Conservation (phyloP, 2,797 vertebrate species). For the Telmatherina bonti region DNA sequence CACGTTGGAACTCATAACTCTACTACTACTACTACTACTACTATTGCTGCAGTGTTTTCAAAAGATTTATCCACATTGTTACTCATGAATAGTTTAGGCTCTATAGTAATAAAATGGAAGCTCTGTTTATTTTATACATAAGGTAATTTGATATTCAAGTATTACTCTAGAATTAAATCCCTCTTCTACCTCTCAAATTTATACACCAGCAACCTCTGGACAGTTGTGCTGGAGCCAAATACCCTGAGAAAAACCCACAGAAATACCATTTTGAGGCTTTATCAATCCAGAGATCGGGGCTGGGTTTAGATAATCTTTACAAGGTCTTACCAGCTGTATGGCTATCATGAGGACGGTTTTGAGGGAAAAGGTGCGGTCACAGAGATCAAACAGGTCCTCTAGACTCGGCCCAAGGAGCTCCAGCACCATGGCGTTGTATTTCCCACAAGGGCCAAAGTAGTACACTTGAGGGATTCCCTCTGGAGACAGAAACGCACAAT, state of each 20-base stretch:
- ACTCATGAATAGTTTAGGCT: conserved; percentile 4
- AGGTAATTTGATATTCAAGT: too few relatives aligned
- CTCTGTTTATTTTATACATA: neutral
- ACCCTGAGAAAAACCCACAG: too few relatives aligned
- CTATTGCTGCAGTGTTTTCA: conserved; percentile 4
- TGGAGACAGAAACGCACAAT: conserved; percentile 61
- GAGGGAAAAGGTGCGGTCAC: conserved; percentile 96
- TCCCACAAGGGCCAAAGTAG: conserved; percentile 98
- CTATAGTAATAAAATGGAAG: neutral
- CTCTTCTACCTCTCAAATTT: neutral
- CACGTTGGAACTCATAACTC: conserved; percentile 2
- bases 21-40: neutral
- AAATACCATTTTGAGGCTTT: neutral
- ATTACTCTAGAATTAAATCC: neutral
- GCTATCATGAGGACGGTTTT: conserved; percentile 99
- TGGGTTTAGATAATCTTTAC: neutral
- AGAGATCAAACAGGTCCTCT: conserved; percentile 98
- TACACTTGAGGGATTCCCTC: conserved; percentile 99
- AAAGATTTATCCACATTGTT: neutral
- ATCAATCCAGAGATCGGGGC: too few relatives aligned
- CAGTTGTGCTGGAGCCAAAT: neutral
- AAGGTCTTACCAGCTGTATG: conserved; percentile 92
- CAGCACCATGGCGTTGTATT: conserved; percentile 99
- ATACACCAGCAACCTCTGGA: neutral
- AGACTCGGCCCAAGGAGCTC: conserved; percentile 97